Evolutionary conservation across 92 coral and sea anemone genomes (phyloP).

Genomic region (Epizoanthus illoricatus): DNA sequence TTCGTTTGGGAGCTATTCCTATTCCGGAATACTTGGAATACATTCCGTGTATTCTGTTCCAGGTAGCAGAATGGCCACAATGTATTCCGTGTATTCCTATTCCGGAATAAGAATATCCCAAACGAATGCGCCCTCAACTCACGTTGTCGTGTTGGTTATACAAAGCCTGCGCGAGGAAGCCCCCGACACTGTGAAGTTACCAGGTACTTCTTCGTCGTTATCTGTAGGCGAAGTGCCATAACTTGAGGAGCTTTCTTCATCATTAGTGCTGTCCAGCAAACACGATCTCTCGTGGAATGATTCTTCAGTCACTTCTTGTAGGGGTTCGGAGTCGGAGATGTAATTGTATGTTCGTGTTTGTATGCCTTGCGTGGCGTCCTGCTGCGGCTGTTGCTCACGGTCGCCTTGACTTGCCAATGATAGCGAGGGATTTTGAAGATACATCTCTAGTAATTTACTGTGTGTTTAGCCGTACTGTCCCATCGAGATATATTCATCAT

Average conservation of each 20-base stretch:
- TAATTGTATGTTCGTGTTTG: too few species aligned
- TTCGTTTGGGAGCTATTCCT: too few species aligned
- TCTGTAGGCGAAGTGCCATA: neutral
- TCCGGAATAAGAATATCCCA: too few species aligned
- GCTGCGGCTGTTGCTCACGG: neutral
- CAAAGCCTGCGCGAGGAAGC: neutral
- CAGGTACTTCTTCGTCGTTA: neutral
- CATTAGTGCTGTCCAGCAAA: conserved; percentile 13
- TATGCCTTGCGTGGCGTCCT: too few species aligned
- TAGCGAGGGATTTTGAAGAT: neutral
- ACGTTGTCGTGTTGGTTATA: conserved; percentile 15
- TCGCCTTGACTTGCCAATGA: neutral
- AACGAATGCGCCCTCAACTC: neutral
- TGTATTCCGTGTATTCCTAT: too few species aligned
- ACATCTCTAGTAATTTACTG: neutral
- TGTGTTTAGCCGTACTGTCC: too few species aligned
- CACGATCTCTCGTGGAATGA: conserved; percentile 22
- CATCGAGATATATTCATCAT: too few species aligned
- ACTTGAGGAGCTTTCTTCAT: conserved; percentile 2
- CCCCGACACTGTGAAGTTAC: neutral
- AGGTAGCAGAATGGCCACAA: too few species aligned
- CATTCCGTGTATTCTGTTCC: too few species aligned
- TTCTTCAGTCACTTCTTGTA: neutral
- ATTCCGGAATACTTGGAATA: too few species aligned
- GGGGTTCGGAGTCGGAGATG: neutral